Conservation (phyloP, 2,888 invertebrate genomes). For the Brenthis hecate region DNA sequence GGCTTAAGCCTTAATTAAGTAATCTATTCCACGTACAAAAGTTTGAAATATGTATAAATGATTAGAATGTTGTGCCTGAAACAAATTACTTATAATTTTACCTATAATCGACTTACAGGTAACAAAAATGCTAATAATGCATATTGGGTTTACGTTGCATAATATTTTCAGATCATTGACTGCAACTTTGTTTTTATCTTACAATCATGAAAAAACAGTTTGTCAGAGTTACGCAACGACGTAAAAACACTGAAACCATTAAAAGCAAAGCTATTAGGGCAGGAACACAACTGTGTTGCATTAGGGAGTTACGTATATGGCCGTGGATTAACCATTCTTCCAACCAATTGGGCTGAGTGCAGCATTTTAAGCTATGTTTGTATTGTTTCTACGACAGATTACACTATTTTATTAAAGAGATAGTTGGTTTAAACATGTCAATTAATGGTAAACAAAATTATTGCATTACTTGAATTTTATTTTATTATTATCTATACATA, state of each 20-base stretch:
- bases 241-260: conserved; percentile 35
- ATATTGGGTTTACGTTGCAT: neutral
- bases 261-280: conserved; percentile 35
- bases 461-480: too few species aligned
- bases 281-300: conserved; percentile 37
- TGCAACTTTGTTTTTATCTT: conserved; percentile 10
- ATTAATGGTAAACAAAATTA: too few species aligned
- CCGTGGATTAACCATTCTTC: conserved; percentile 38
- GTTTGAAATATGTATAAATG: too few species aligned
- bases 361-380: conserved; percentile 26
- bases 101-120: neutral
- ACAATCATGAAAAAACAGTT: conserved; percentile 7
- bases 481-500: too few species aligned
- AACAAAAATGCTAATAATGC: conserved; percentile 1
- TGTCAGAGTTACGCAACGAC: conserved; percentile 20
- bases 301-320: conserved; percentile 33
- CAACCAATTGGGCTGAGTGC: conserved; percentile 34
- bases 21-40: too few species aligned
- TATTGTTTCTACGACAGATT: conserved; percentile 20
- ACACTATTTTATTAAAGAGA: neutral
- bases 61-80: too few species aligned
- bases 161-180: conserved; percentile 15
- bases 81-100: too few species aligned
- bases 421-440: too few species aligned
- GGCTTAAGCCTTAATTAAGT: too few species aligned